Percentiles rank a stretch among this genome's conserved stretches.
Evolutionary conservation across 2,113 vertebrate genomes (phyloP).

Genomic region (Phalacrocorax brasilianus): DNA sequence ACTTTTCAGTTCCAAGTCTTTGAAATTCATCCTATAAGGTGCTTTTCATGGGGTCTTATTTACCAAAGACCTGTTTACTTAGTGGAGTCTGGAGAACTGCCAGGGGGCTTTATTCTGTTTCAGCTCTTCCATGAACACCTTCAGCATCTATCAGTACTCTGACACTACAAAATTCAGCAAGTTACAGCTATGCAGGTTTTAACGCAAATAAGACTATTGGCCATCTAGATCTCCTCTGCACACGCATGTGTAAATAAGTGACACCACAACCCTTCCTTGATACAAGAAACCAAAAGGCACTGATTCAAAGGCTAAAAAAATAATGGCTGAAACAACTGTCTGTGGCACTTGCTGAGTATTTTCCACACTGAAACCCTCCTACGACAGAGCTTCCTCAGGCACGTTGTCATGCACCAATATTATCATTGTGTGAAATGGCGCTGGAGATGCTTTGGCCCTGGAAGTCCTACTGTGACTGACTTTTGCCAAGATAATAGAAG

Average conservation of each 20-base stretch:
- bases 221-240: not conserved
- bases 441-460: not conserved
- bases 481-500: not conserved
- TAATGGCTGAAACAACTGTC: not conserved
- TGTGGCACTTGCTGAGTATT: not conserved
- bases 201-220: not conserved
- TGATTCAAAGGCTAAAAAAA: constrained; percentile 15
- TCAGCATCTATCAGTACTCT: not conserved
- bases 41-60: not conserved
- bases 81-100: not conserved
- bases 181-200: not conserved
- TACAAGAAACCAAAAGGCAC: not conserved
- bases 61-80: not conserved
- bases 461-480: not conserved
- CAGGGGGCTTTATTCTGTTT: not conserved
- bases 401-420: not conserved
- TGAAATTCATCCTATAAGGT: constrained; percentile 13
- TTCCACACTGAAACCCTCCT: not conserved
- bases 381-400: not conserved
- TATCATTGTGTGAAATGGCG: not conserved
- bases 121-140: not conserved
- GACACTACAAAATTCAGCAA: not conserved
- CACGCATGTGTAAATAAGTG: not conserved
- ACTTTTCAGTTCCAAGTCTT: not conserved
- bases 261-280: not conserved